These are phyloP conservation scores for Pammene fasciana DNA, from an alignment of 2,888 invertebrate genomes.

Conservation along the genomic window DNA sequence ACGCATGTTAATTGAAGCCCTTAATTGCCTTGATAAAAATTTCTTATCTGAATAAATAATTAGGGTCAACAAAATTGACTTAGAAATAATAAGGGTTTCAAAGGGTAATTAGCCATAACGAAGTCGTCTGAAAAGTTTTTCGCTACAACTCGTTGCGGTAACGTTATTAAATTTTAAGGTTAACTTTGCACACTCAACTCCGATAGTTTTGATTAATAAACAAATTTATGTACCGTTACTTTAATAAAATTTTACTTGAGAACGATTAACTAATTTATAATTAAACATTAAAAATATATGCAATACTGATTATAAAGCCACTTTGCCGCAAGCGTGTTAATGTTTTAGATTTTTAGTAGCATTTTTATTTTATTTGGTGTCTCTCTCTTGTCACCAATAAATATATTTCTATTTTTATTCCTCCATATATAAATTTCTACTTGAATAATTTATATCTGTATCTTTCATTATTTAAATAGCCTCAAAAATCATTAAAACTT, in stretches of 20 bases:
- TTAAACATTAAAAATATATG: too few species aligned
- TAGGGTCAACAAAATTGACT: neutral
- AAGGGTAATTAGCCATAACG: conserved; percentile 3
- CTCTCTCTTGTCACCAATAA: too few species aligned
- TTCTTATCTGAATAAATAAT: conserved; percentile 1
- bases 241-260: too few species aligned
- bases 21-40: neutral
- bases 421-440: too few species aligned
- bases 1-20: neutral
- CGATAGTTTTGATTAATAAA: neutral
- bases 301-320: too few species aligned
- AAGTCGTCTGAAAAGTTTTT: neutral
- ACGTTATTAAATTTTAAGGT: neutral
- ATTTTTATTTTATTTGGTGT: too few species aligned
- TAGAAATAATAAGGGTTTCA: conserved; percentile 3
- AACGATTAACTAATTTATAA: too few species aligned
- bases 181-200: neutral
- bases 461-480: neutral
- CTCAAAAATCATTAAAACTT: too few species aligned
- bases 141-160: conserved; percentile 3
- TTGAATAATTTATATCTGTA: neutral
- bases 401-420: too few species aligned
- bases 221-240: too few species aligned
- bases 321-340: too few species aligned
- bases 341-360: too few species aligned